phyloP scores from a whole-genome alignment of 37 sponge, comb jelly and placozoan genomes.

The Theonella swinhoei region DNA sequence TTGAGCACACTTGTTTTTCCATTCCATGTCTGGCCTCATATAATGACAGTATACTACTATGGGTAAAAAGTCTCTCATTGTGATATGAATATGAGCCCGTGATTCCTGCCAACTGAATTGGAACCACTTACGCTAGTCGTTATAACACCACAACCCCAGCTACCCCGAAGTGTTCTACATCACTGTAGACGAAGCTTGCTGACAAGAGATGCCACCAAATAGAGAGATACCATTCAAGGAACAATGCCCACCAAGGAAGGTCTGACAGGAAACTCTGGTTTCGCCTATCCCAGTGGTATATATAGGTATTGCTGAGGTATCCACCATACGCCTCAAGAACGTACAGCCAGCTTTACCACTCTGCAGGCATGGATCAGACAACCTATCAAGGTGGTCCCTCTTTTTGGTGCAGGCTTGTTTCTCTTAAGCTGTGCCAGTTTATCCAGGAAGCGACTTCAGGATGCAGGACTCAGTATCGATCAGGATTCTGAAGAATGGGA shows the following conservation, averaged over 20 bases:
- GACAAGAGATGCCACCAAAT: neutral
- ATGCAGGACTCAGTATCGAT: conserved; percentile 24
- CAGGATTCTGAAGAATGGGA: conserved; percentile 33
- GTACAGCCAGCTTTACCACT: neutral
- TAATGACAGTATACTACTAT: neutral
- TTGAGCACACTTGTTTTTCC: neutral
- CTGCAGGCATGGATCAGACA: neutral
- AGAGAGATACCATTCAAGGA: neutral
- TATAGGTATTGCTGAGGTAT: neutral
- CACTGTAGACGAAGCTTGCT: neutral
- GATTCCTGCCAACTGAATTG: neutral
- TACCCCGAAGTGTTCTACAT: neutral
- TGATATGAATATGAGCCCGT: neutral
- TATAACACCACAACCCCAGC: neutral
- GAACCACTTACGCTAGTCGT: neutral
- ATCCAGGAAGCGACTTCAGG: neutral
- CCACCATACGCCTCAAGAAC: neutral
- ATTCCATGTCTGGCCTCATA: neutral
- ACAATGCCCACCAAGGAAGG: neutral
- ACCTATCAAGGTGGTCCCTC: neutral
- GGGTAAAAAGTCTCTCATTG: neutral
- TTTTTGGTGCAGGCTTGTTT: neutral
- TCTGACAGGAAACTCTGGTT: neutral
- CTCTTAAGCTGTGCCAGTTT: neutral
- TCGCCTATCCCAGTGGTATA: neutral